Base-by-base conservation (phyloP, 2,797 vertebrate species). In the Heliangelus exortis region DNA sequence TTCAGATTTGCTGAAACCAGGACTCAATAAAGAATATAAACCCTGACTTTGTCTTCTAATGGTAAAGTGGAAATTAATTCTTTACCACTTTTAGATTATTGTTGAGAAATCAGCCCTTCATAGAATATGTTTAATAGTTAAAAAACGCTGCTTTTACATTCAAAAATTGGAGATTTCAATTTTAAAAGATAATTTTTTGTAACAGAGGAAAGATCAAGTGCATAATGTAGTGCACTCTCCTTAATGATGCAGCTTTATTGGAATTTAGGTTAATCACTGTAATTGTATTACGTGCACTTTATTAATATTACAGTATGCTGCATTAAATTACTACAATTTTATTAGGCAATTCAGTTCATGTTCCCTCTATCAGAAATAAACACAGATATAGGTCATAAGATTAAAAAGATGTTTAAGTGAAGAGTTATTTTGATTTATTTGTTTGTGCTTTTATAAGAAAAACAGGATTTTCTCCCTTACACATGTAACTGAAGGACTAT, bases 131-230 rank as follows among this genome's bases (percentile, higher is more conserved):
- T 86, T 86, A 63, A 59, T 83, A 78, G 47, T 65, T 36, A 67
- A 95, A 77, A 36, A 36, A 34, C 25, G 80, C 61, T 69, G 20
- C 45, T 79, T 89, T 77, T 39, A 29, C 12, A 55, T 57, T 93
- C 55, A 73, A 91, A 92, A 84, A 89, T 34, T 43, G 47, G 26
- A 51, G 16, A 34, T 81, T 94, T 91, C 15, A 26, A 71, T 84
- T 91, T 93, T 83, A 81, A 78, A 95, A 92, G 72, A 53, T 71
- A 55, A 20, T 72, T 96, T 96, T 95, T 74, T 96, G 53, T 77
- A 92, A 75, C 48, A 91, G 41, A 57, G 58, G 62, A 74, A 93
- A 76, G 89, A 63, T 15, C 74, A 89, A 71, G 95, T 93, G 45
- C 36, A 62, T 68, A 82, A 84, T 43, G 19, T 48, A 61, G 61